Evolutionary conservation across 2,113 vertebrate genomes (phyloP), one percentile per base, ranked within the genome.

Genomic region (Phylloscopus trochilus): DNA sequence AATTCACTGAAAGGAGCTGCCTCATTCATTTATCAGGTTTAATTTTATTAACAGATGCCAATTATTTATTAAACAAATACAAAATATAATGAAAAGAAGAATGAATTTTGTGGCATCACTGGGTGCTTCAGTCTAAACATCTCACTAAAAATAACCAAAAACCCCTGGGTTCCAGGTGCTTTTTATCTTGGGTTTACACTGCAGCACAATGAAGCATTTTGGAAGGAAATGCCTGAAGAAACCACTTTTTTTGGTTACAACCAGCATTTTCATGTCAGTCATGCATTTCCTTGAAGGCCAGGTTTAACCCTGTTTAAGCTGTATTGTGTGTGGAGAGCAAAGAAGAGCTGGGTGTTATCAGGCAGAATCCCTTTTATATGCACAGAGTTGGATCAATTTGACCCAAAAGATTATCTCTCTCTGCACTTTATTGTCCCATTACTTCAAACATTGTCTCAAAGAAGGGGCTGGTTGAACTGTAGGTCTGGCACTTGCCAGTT

Each of bases 401-500:
- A 97, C 88, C 91, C 92, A 95, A n/a, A n/a, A n/a, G 93, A 97
- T 97, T 98, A 92, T 97, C 79, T 96, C 66, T 85, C 89, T 90
- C 93, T 95, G 74, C 53, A 83, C 87, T 97, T 96, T 88, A 97
- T 98, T 96, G 95, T 98, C 95, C 93, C 27, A 43, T 70, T 93
- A 94, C 94, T 97, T 97, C 95, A 97, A 97, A 97, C 96, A 88
- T 97, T 97, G 93, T 97, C 95, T 96, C 95, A 94, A 96, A 95
- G 91, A 97, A 98, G 85, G n/a, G 67, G 82, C 47, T 97, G 97
- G 96, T 94, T 97, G 97, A 98, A 97, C 97, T 95, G 69, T 70
- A 96, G 91, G 91, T 94, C 96, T 97, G 97, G 90, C 96, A 97
- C 96, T 98, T 98, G 96, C 97, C 96, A 96, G 89, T 95, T 96